phyloP scores from a whole-genome alignment of 2,113 vertebrate species.

The Monopterus albus region DNA sequence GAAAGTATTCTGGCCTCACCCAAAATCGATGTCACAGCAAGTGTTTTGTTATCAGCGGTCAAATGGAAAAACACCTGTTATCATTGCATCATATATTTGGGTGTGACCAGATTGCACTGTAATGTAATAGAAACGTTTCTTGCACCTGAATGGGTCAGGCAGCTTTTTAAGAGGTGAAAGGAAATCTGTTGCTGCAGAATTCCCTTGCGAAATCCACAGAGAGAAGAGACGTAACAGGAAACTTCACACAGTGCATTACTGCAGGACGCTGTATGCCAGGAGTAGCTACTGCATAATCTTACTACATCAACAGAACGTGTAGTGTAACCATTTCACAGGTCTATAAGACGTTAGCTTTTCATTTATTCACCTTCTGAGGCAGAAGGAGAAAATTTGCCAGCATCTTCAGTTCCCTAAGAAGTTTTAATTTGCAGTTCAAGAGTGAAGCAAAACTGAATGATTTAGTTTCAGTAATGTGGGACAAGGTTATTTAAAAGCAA shows the following conservation, averaged over 20 bases:
- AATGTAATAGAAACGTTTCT: not conserved
- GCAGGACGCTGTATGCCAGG: no score
- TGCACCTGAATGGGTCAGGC: constrained; percentile 1
- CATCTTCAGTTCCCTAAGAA: not conserved
- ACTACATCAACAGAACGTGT: not conserved
- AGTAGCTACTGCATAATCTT: not conserved
- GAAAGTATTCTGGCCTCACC: not conserved
- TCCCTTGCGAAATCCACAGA: not conserved
- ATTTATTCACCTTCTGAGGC: not conserved
- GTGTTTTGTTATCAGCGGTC: not conserved
- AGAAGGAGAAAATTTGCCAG: no score
- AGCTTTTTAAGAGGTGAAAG: not conserved
- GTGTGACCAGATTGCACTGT: not conserved
- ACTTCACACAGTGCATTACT: no score
- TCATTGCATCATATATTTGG: not conserved
- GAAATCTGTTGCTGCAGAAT: accelerated
- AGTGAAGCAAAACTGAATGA: not conserved
- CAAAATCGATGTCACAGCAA: not conserved
- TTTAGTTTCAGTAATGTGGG: no score
- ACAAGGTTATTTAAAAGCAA: no score
- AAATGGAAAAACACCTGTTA: not conserved
- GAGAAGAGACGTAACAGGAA: not conserved
- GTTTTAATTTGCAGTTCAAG: not conserved
- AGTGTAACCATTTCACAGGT: not conserved
- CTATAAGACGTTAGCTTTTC: not conserved